Conservation (phyloP, 2,797 vertebrate species). For the Ciconia nigra region DNA sequence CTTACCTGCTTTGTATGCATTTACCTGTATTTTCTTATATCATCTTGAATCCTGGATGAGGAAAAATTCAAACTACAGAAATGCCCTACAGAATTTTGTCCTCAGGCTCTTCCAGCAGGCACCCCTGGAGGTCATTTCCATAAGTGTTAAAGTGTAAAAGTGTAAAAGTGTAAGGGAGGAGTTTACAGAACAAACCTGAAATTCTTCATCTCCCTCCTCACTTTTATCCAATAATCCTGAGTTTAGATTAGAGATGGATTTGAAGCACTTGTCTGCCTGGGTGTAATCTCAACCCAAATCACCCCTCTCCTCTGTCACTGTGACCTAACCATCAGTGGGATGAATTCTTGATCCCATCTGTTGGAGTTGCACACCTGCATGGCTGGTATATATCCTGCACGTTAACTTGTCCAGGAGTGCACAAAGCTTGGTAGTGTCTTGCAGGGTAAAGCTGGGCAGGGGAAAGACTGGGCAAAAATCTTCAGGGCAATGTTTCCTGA, state of each 20-base stretch:
- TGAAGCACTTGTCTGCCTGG: fast-evolving
- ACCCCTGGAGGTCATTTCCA: background rate
- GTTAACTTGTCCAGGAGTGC: background rate
- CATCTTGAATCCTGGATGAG: background rate
- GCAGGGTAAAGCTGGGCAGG: background rate
- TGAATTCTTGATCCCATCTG: background rate
- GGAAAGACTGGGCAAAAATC: background rate
- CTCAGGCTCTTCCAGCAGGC: background rate
- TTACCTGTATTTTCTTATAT: background rate
- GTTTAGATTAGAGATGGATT: background rate
- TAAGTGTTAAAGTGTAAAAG: background rate
- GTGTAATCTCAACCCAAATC: background rate
- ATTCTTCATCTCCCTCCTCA: background rate
- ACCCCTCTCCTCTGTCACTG: background rate
- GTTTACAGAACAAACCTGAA: background rate
- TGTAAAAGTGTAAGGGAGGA: background rate
- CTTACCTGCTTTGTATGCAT: background rate
- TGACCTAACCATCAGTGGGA: background rate
- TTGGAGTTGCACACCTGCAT: background rate
- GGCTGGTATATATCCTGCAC: fast-evolving
- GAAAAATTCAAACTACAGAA: background rate
- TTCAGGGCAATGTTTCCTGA: background rate
- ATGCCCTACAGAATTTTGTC: background rate
- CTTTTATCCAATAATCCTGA: background rate
- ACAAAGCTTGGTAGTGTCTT: background rate